These are phyloP conservation scores for Thereuonema tuberculata DNA, from an alignment of 1,140 invertebrate species.

Conservation along the genomic window DNA sequence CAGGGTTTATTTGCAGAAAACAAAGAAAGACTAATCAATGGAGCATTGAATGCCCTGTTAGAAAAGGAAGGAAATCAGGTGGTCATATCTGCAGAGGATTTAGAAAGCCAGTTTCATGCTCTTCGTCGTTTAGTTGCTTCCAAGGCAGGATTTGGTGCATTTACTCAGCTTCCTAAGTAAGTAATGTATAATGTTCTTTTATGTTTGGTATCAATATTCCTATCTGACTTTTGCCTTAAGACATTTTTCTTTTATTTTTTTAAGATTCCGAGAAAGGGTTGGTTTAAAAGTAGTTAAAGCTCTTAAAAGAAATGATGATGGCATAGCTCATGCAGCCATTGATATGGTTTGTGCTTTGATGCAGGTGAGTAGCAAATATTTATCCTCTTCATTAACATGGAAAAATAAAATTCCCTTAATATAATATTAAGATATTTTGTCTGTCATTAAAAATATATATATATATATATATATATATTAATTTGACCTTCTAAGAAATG, in stretches of 20 bases:
- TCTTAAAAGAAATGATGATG: conserved; percentile 73
- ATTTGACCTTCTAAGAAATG: too few species aligned
- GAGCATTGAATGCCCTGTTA: conserved; percentile 57
- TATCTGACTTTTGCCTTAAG: conserved; percentile 1
- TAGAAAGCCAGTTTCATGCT: conserved; percentile 90
- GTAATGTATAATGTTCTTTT: conserved; percentile 11
- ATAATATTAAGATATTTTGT: too few species aligned
- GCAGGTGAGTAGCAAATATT: too few species aligned
- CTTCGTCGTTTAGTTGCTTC: conserved; percentile 83
- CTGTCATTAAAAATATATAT: too few species aligned
- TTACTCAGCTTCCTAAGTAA: conserved; percentile 76
- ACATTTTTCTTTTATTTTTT: conserved; percentile 13
- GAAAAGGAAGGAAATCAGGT: conserved; percentile 52
- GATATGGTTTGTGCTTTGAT: conserved; percentile 96
- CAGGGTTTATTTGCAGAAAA: conserved; percentile 93
- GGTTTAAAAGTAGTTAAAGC: conserved; percentile 81
- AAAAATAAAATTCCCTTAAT: too few species aligned
- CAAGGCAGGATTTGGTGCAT: conserved; percentile 93
- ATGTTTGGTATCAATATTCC: background rate
- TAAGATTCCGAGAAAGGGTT: conserved; percentile 82
- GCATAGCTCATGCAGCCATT: conserved; percentile 86
- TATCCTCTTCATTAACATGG: too few species aligned
- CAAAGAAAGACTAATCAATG: conserved; percentile 89
- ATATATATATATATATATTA: too few species aligned
- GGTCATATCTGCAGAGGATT: conserved; percentile 43